A percentile compares a stretch with the other conserved stretches of the same genome.
Evolutionary conservation across 2,113 vertebrate species (phyloP).

Genomic region (Chloropsis cyanopogon): DNA sequence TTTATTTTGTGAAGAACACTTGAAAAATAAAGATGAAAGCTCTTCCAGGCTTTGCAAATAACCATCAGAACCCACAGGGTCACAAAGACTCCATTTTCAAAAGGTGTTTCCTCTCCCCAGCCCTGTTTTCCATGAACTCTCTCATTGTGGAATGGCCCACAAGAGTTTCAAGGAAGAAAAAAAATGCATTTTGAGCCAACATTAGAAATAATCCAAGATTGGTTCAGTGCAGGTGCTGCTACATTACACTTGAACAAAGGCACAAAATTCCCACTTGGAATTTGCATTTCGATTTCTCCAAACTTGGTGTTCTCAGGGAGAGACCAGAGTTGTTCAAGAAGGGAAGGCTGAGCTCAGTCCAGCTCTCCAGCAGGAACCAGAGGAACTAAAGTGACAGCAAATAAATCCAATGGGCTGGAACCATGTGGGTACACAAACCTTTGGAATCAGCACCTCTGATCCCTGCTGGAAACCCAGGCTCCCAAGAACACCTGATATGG

Average conservation of each 20-base stretch:
- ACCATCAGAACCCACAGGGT: not conserved
- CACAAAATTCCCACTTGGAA: not conserved
- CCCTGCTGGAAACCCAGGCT: not conserved
- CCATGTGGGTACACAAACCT: not conserved
- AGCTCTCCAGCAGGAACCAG: not conserved
- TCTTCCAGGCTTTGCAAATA: not conserved
- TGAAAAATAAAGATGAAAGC: not conserved
- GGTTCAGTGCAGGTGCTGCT: not conserved
- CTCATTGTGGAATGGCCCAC: not conserved
- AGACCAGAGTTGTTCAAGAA: not conserved
- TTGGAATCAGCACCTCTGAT: not conserved
- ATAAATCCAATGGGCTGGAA: not conserved
- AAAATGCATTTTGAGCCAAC: not conserved
- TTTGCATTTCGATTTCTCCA: not conserved
- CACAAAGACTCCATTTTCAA: not conserved
- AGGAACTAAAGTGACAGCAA: not conserved
- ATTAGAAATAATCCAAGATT: not conserved
- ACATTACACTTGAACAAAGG: conserved; percentile 32
- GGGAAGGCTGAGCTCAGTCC: not conserved
- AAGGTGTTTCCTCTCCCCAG: not conserved
- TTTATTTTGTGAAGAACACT: conserved; percentile 32
- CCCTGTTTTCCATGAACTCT: not conserved
- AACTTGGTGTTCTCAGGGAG: not conserved
- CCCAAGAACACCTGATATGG: not conserved
- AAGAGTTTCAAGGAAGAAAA: not conserved